phyloP scores from a whole-genome alignment of 92 coral and sea anemone species.

The Pocillopora meandrina region DNA sequence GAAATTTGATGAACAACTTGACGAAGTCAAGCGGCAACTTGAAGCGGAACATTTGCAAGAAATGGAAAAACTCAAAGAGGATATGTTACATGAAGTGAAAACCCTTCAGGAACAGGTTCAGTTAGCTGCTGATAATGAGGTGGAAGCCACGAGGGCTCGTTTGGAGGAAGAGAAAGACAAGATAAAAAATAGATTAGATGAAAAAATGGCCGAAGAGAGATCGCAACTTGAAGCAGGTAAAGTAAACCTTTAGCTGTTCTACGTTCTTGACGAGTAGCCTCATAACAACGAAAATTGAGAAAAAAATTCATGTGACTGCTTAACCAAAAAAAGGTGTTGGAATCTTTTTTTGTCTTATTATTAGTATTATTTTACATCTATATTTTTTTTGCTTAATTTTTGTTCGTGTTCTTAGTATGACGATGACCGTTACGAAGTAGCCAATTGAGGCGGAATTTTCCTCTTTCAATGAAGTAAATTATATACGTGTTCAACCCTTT shows the following conservation, averaged over 20 bases:
- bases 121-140: conserved; percentile 78
- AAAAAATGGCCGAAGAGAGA: conserved; percentile 29
- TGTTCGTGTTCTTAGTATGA: too few species aligned
- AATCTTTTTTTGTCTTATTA: too few species aligned
- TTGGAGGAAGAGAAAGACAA: conserved; percentile 66
- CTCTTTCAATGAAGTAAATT: too few species aligned
- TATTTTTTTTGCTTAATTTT: too few species aligned
- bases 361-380: too few species aligned
- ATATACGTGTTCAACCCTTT: too few species aligned
- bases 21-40: conserved; percentile 45
- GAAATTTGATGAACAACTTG: conserved; percentile 23
- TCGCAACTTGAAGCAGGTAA: conserved; percentile 29
- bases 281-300: background rate
- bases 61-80: conserved; percentile 70
- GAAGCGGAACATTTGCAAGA: conserved; percentile 76
- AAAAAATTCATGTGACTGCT: background rate
- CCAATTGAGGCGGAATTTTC: too few species aligned
- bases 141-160: conserved; percentile 64
- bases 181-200: conserved; percentile 51
- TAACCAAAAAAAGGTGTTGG: too few species aligned
- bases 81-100: conserved; percentile 69
- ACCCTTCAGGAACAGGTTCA: conserved; percentile 72
- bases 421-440: too few species aligned
- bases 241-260: background rate
- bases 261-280: background rate